A percentile compares a stretch with the other conserved stretches of the same genome.
These are phyloP conservation scores for Casuarius casuarius DNA, from an alignment of 2,113 vertebrate species.

Conservation along the genomic window DNA sequence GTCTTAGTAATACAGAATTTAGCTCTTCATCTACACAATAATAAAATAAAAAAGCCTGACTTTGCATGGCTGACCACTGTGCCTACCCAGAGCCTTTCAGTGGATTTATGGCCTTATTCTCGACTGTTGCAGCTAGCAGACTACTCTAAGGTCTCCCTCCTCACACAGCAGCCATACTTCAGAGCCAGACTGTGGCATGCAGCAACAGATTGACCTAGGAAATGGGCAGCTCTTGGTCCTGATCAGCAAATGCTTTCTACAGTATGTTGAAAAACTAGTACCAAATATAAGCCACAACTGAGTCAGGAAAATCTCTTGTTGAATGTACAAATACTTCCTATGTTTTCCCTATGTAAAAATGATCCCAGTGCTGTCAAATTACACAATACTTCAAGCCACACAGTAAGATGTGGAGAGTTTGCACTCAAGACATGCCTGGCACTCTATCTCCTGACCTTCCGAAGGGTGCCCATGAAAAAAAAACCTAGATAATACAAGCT, in stretches of 20 bases:
- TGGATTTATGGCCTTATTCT: neutral
- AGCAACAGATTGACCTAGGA: neutral
- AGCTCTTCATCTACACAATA: neutral
- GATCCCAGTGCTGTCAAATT: neutral
- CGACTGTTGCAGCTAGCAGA: neutral
- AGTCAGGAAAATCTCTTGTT: neutral
- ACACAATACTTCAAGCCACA: neutral
- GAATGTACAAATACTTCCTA: neutral
- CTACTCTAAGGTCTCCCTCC: neutral
- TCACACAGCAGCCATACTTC: neutral
- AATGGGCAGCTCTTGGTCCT: neutral
- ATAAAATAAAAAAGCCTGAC: neutral
- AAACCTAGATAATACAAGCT: rapidly evolving
- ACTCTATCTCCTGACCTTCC: neutral
- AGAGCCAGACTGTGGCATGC: rapidly evolving
- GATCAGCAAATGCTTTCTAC: neutral
- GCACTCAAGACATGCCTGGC: neutral
- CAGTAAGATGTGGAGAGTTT: neutral
- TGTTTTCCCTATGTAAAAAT: neutral
- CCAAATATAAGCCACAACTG: neutral
- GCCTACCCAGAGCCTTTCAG: neutral
- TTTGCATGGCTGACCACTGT: neutral
- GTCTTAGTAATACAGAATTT: neutral
- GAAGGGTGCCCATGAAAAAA: neutral
- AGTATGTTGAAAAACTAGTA: neutral